A percentile compares a stretch with the other conserved stretches of the same genome.
These are phyloP conservation scores for Acromyrmex charruanus DNA, from an alignment of 1,140 invertebrate genomes.

Conservation along the genomic window DNA sequence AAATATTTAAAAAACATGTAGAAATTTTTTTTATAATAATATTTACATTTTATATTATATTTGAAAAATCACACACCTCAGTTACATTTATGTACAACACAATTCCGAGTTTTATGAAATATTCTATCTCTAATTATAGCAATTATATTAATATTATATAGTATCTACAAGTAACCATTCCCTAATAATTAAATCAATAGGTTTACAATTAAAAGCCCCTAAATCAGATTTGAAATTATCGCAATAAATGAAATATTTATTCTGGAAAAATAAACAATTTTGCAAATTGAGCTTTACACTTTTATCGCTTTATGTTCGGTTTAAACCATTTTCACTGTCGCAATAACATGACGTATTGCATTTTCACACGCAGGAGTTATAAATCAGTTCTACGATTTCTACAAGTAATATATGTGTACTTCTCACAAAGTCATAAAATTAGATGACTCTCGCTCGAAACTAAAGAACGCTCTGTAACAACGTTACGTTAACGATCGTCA, in stretches of 20 bases:
- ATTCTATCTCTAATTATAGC: not conserved
- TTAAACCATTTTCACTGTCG: constrained; percentile 3
- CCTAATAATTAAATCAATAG: not conserved
- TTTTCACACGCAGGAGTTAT: constrained; percentile 20
- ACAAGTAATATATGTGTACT: constrained; percentile 14
- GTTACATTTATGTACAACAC: not conserved
- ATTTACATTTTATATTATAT: constrained; percentile 3
- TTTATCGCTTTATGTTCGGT: not conserved
- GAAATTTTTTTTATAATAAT: not conserved
- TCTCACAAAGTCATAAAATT: constrained; percentile 10
- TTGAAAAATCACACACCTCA: not conserved
- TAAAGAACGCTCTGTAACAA: constrained; percentile 13
- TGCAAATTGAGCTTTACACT: not conserved
- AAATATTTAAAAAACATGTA: not conserved
- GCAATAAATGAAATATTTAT: not conserved
- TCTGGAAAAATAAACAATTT: not conserved
- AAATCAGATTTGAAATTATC: constrained; percentile 8
- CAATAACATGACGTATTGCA: constrained; percentile 17
- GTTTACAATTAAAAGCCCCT: not conserved
- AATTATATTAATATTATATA: constrained; percentile 10
- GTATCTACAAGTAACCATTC: not conserved
- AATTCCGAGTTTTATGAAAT: not conserved
- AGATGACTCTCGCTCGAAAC: constrained; percentile 25
- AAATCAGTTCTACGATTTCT: constrained; percentile 40
- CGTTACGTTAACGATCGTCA: constrained; percentile 32